Conservation (phyloP, 1,140 invertebrate species). For the Brachionus koreanus region DNA sequence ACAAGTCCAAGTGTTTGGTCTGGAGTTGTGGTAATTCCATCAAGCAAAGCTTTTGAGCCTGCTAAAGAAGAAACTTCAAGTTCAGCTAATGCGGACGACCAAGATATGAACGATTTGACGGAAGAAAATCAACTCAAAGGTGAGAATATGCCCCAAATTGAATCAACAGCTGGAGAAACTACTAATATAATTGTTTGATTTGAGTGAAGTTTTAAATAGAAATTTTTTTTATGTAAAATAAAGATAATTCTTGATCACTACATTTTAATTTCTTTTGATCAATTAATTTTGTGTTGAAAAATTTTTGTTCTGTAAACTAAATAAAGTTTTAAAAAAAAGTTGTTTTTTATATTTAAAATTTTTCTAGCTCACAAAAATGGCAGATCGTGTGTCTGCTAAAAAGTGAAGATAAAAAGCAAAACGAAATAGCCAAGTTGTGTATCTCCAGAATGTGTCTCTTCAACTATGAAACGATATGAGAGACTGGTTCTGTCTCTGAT, state of each 20-base stretch:
- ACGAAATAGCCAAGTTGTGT: too few species aligned
- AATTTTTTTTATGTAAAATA: not conserved
- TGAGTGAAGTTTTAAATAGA: not conserved
- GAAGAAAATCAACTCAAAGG: constrained; percentile 31
- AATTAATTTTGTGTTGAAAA: not conserved
- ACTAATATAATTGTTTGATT: not conserved
- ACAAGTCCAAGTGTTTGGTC: constrained; percentile 80
- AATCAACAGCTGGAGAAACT: not conserved
- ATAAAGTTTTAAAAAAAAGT: not conserved
- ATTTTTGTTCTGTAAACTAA: not conserved
- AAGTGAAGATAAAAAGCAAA: too few species aligned
- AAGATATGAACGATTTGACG: not conserved
- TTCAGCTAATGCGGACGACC: constrained; percentile 2
- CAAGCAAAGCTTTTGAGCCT: constrained; percentile 79
- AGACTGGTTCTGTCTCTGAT: too few species aligned
- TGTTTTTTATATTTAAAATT: not conserved
- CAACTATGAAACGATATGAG: too few species aligned
- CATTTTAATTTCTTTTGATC: not conserved
- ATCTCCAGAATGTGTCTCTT: too few species aligned
- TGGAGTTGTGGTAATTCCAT: constrained; percentile 83
- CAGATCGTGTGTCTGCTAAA: too few species aligned
- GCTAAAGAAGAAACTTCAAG: constrained; percentile 47
- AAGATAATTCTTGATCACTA: not conserved
- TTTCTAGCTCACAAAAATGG: too few species aligned
- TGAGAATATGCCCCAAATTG: constrained; percentile 32